phyloP scores from a whole-genome alignment of 92 coral and sea anemone genomes.

The Paramuricea clavata region DNA sequence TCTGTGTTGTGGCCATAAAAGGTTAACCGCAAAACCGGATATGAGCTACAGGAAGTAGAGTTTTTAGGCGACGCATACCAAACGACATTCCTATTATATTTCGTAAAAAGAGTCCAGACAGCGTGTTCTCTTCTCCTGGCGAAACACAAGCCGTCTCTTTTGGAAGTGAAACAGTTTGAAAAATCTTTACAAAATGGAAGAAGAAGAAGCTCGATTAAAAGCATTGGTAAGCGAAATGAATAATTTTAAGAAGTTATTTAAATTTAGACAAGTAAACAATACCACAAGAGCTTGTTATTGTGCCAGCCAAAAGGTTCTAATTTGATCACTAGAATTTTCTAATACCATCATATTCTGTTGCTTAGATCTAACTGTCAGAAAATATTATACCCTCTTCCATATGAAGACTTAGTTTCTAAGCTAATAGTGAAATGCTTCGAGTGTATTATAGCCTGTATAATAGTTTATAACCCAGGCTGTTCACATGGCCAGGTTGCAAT shows the following conservation, averaged over 20 bases:
- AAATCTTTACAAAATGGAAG: slow-evolving; percentile 26
- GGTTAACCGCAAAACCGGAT: slow-evolving; percentile 34
- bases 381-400: neutral
- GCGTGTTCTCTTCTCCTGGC: neutral
- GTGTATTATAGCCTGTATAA: neutral
- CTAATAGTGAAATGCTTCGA: neutral
- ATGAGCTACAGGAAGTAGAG: slow-evolving; percentile 32
- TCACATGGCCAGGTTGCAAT: slow-evolving; percentile 20
- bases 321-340: neutral
- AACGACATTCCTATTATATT: slow-evolving; percentile 11
- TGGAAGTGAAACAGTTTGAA: neutral
- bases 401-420: neutral
- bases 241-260: neutral
- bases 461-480: neutral
- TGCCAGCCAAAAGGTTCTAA: neutral
- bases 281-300: slow-evolving; percentile 6
- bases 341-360: neutral
- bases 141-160: neutral
- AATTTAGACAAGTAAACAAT: neutral
- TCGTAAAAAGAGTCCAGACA: slow-evolving; percentile 7
- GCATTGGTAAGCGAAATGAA: slow-evolving; percentile 7
- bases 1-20: slow-evolving; percentile 6
- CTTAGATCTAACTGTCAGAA: neutral
- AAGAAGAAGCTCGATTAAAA: slow-evolving; percentile 43
- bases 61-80: neutral